Conservation (phyloP, 2,113 vertebrate species). For the Corythoichthys haematopterus region DNA sequence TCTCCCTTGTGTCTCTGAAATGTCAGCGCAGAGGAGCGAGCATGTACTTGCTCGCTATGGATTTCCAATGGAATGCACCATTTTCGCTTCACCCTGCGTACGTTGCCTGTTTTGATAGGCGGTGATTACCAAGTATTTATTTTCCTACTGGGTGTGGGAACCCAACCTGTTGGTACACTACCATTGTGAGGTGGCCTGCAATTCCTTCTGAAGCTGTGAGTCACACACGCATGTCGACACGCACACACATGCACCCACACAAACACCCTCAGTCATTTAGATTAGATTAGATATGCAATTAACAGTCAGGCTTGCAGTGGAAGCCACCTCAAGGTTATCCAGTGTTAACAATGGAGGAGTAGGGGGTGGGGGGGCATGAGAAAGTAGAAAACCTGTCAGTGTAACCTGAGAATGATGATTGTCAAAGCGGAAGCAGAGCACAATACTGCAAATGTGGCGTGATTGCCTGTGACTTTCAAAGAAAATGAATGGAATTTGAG, state of each 20-base stretch:
- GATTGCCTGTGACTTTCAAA: not conserved
- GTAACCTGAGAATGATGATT: not conserved
- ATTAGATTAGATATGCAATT: constrained; percentile 41
- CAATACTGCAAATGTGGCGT: not conserved
- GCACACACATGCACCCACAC: constrained; percentile 8
- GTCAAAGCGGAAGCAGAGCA: constrained; percentile 7
- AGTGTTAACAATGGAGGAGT: constrained; percentile 22
- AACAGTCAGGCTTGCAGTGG: constrained; percentile 5
- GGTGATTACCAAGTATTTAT: constrained; percentile 72
- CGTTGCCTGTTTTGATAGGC: constrained; percentile 72
- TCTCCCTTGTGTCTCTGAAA: constrained; percentile 67
- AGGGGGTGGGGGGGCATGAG: constrained; percentile 8
- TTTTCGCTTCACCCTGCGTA: constrained; percentile 61
- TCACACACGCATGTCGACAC: constrained; percentile 33
- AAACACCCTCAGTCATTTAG: constrained; percentile 30
- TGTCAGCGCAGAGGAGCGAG: constrained; percentile 61
- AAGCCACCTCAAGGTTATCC: constrained; percentile 25
- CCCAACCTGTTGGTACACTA: constrained; percentile 73
- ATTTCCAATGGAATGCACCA: constrained; percentile 73
- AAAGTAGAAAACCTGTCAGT: constrained; percentile 12
- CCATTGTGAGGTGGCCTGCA: constrained; percentile 37
- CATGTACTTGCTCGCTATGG: constrained; percentile 74
- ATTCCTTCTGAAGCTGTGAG: constrained; percentile 36
- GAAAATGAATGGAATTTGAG: constrained; percentile 1
- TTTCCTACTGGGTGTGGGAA: constrained; percentile 74